Evolutionary conservation across 2,797 vertebrate genomes (phyloP).

Genomic region (Sebastolobus altivelis): DNA sequence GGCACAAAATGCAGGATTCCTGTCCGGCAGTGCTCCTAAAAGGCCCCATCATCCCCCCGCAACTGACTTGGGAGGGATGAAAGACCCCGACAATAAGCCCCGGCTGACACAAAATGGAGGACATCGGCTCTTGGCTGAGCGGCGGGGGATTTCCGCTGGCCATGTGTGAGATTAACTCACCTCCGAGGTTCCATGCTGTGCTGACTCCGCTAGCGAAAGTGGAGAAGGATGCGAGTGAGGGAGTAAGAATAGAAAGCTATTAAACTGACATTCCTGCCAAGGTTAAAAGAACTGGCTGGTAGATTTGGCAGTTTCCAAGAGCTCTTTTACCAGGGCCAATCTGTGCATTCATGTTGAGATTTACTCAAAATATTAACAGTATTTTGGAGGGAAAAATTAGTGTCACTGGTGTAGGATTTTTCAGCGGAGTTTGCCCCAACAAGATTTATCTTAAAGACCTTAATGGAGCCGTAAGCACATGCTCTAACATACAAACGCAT

Average conservation of each 20-base stretch:
- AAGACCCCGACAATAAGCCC: conserved; percentile 55
- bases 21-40: conserved; percentile 37
- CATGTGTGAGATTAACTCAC: conserved; percentile 68
- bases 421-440: neutral
- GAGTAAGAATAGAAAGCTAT: conserved; percentile 32
- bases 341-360: conserved; percentile 2
- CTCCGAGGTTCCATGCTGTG: conserved; percentile 52
- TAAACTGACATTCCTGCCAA: conserved; percentile 50
- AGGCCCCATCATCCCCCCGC: conserved; percentile 43
- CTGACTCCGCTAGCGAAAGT: conserved; percentile 46
- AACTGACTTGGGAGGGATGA: conserved; percentile 55
- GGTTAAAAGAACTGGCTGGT: conserved; percentile 54
- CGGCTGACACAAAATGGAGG: conserved; percentile 67
- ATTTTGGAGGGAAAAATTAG: conserved; percentile 19
- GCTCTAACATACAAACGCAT: conserved; percentile 9
- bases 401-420: neutral
- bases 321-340: conserved; percentile 1
- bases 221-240: conserved; percentile 31
- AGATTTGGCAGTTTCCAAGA: conserved; percentile 30
- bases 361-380: conserved; percentile 4
- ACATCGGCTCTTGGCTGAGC: conserved; percentile 43
- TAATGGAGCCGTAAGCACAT: conserved; percentile 33
- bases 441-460: conserved; percentile 8
- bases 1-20: conserved; percentile 51
- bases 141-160: conserved; percentile 55